Conservation (phyloP, 30 jellyfish, hydroid and myxozoan species). For the Sanderia malayensis region DNA sequence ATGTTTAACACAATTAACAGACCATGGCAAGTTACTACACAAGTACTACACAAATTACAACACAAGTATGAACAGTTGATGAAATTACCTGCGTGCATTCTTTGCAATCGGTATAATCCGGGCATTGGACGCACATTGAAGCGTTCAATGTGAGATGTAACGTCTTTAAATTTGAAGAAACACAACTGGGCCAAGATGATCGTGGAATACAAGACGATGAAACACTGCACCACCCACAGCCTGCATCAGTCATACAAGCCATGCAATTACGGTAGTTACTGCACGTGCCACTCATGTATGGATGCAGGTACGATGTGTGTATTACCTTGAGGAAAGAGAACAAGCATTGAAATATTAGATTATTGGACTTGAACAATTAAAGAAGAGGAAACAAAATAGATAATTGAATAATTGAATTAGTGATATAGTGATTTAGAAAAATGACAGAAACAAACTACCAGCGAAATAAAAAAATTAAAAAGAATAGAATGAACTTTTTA, state of each 20-base stretch:
- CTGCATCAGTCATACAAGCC: slow-evolving; percentile 70
- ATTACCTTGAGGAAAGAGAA: slow-evolving; percentile 14
- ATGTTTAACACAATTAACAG: too few species aligned
- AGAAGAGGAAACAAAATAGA: too few species aligned
- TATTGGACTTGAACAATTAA: too few species aligned
- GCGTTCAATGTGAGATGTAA: slow-evolving; percentile 23
- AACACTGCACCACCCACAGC: slow-evolving; percentile 92
- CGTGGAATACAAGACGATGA: slow-evolving; percentile 46
- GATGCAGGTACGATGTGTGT: slow-evolving; percentile 49
- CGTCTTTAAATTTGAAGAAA: neutral
- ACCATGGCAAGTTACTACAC: too few species aligned
- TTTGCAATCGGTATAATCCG: slow-evolving; percentile 55
- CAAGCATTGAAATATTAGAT: too few species aligned
- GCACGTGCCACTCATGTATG: slow-evolving; percentile 61
- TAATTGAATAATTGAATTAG: too few species aligned
- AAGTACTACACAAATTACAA: too few species aligned
- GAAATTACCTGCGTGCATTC: slow-evolving; percentile 75
- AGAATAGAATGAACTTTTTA: too few species aligned
- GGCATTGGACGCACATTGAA: slow-evolving; percentile 51
- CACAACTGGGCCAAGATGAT: slow-evolving; percentile 56
- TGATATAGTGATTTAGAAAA: too few species aligned
- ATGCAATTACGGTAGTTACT: slow-evolving; percentile 53
- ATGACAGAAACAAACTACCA: too few species aligned
- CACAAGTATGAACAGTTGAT: too few species aligned
- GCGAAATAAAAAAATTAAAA: too few species aligned